Base-by-base conservation (phyloP, 2,888 invertebrate species). In the Drosophila dives region DNA sequence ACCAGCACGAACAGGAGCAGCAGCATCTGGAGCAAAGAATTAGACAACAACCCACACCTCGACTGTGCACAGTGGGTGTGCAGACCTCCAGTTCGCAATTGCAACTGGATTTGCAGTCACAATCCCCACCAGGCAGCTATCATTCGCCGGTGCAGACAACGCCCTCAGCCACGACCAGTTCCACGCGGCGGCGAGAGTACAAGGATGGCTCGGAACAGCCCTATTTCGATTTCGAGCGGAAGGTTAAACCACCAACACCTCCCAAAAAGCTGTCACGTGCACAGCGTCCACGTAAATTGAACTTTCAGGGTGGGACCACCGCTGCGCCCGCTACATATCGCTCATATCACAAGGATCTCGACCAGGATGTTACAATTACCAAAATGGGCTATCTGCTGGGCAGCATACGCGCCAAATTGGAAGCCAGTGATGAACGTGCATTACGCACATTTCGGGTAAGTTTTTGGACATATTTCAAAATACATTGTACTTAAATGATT, bases 41-140 rank as follows among this genome's bases (percentile, higher is more conserved):
- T 20, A 56, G 58, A 11, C 36, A 51, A 0, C 65, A 54, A 10
- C 54, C 61, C 2, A 49, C 66, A 0, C 79, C 85, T 0, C 72
- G 73, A 10, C 56, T 76, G 0, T 90, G 91, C 48, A 90, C 90
- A 1, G 84, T 92, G 38, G 92, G 90, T 29, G 84, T 92, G 20
- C 93, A 93, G 74, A 93, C 83, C 2, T 82, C 77, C 1, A 40
- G 89, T 1, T 86, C 86, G 1, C 76, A 80, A 20, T 32, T 73
- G 5, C 61, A 67, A n/a, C 53, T 77, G 17, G 86, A 90, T 49
- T n/a, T 82, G 45, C 77, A 79, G 11, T 85, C 83, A 3, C 92
- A 91, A 54, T 92, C 93, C 0, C 91, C 92, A 11, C 92, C 92
- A 1, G 92, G 92, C 5, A 92, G 92, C 62, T 92, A 92, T 67